These are phyloP conservation scores for Alfaro cultratus DNA, from an alignment of 2,797 vertebrate species.

Conservation along the genomic window DNA sequence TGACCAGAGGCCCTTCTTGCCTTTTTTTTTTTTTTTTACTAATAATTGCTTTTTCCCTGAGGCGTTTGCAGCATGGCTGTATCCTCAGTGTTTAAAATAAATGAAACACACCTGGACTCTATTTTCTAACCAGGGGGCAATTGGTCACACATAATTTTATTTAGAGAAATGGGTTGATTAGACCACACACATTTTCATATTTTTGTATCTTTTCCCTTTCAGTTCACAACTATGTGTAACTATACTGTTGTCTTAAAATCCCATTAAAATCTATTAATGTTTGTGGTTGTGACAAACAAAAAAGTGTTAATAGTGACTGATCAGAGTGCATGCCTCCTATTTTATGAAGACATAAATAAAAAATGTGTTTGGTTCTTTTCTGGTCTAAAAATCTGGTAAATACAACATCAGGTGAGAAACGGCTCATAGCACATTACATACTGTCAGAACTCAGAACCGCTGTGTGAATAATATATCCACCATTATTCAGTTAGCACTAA, in stretches of 20 bases:
- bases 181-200: neutral
- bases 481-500: neutral
- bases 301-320: neutral
- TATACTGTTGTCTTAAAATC: neutral
- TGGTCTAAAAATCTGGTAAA: neutral
- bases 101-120: neutral
- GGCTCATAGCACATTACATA: neutral
- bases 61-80: neutral
- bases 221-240: neutral
- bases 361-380: neutral
- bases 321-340: neutral
- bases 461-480: neutral
- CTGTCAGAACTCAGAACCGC: neutral
- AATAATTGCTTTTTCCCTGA: neutral
- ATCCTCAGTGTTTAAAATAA: neutral
- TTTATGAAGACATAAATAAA: neutral
- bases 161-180: neutral
- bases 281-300: neutral
- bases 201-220: neutral
- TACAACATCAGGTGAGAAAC: neutral
- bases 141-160: neutral
- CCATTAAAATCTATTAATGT: neutral
- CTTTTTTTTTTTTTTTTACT: neutral
- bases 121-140: neutral
- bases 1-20: neutral